Percentiles rank a stretch among this genome's conserved stretches.
Evolutionary conservation across 2,797 vertebrate genomes (phyloP).

Genomic region (Karalla daura): DNA sequence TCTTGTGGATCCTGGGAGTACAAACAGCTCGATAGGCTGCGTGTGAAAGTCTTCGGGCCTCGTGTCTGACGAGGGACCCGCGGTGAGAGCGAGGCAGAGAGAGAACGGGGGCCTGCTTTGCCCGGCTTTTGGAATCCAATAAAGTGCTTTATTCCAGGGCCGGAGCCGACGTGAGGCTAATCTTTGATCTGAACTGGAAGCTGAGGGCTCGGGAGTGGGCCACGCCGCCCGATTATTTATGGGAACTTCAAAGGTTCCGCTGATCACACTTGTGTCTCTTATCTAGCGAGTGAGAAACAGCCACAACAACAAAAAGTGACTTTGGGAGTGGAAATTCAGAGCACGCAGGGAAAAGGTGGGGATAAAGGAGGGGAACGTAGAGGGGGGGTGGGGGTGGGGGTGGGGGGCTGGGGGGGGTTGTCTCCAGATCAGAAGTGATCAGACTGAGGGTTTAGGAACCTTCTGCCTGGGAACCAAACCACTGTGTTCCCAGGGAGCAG

Average conservation of each 20-base stretch:
- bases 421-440: conserved; percentile 68
- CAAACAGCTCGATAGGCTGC: conserved; percentile 82
- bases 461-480: conserved; percentile 67
- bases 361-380: conserved; percentile 38
- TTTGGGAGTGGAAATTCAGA: conserved; percentile 66
- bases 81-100: conserved; percentile 55
- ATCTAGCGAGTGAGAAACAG: conserved; percentile 75
- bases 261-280: conserved; percentile 80
- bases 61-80: conserved; percentile 71
- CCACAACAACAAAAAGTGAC: conserved; percentile 79
- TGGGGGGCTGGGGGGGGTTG: conserved; percentile 57
- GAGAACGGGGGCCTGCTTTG: conserved; percentile 56
- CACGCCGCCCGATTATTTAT: conserved; percentile 75
- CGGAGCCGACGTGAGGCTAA: conserved; percentile 77
- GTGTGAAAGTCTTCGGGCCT: conserved; percentile 79
- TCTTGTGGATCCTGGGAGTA: conserved; percentile 80
- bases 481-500: conserved; percentile 45
- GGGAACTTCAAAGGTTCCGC: conserved; percentile 80
- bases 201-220: conserved; percentile 75
- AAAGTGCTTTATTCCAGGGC: conserved; percentile 78
- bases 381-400: conserved; percentile 45
- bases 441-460: conserved; percentile 54
- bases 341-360: conserved; percentile 60
- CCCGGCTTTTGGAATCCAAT: conserved; percentile 80
- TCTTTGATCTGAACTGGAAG: conserved; percentile 84